Base-by-base conservation (phyloP, 2,113 vertebrate species). In the Australoheros scitulus region DNA sequence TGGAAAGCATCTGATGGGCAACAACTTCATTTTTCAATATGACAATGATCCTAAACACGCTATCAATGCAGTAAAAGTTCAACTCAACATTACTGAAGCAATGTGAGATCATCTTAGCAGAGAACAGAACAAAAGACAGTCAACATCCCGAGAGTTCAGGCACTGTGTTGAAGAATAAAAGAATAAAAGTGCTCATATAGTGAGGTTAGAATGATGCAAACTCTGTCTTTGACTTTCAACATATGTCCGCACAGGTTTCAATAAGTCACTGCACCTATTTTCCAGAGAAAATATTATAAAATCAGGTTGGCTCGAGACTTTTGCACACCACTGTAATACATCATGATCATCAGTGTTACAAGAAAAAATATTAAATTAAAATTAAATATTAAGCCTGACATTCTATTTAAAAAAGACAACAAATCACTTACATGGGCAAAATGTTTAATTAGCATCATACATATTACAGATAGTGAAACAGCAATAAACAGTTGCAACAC, bases 371-470 rank as follows among this genome's bases (percentile, higher is more conserved):
- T 8, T n/a, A n/a, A 56, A 47, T 38, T 18, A 3, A 58, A 56
- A 52, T 20, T 41, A 24, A 20, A 43, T n/a, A 79, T 29, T 10
- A 11, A 55, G 65, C 57, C 3, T 20, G 15, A 1, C 34, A 59
- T 11, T 57, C 2, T 29, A n/a, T 15, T 24, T 24, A 5, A 7
- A 72, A 47, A 60, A 82, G 36, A 5, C 63, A n/a, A 59, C 15
- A 80, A 22, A 36, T 79, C 26, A 68, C 6, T 18, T 5, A 56
- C 61, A 22, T 68, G 4, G 3, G 61, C 18, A n/a, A 20, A 11
- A 83, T 11, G 18, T 93, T 92, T 89, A 89, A 88, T 68, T 57
- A 64, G 77, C 68, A 34, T 84, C 57, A 77, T 13, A 59, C 81
- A 41, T 80, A 52, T 82, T 68, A 60, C 83, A 89, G 8, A 55